Evolutionary conservation across 2,888 invertebrate genomes (phyloP), one percentile per base, ranked within the genome.

Genomic region (Aphidius colemani): DNA sequence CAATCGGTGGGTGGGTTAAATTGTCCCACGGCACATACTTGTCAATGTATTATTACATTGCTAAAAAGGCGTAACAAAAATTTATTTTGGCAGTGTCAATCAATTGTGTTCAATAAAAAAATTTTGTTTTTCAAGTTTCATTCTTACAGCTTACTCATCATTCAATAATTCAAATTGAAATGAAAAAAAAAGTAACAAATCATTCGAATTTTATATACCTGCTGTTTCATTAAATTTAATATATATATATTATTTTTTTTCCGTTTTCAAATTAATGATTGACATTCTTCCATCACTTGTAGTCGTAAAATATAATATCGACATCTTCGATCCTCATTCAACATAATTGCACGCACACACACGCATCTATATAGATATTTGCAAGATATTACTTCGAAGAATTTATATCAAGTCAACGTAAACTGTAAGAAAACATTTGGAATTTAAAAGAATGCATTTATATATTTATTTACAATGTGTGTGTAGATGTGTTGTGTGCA

Each of bases 21-120:
- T 57, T 46, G 57, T 57, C 57, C 46, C 57, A 57, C 57, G 57
- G 53, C 48, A 61, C 61, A 61, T 61, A 53, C 53, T 53, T 46
- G 40, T 61, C 39, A 53, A 53, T 53, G 13, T 41, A 61, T 46
- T 41, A 43, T 44, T 57, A 57, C 57, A 46, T 57, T 39, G 40
- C 53, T 40, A 30, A 9, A 30, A 9, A 10, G n/a, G 41, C 13
- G 44, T 9, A 57, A 45, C 56, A 46, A 30, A 3, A 30, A 30
- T 30, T 51, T 51, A 51, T 39, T 51, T 51, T 51, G 51, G 40
- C 51, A 51, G 51, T 10, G 39, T 30, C 7, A 39, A 39, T 10
- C 40, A 13, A 49, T 60, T 41, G 46, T 45, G 45, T 6, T 46
- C 53, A 40, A 39, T 53, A 57, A 56, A 13, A 45, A 45, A 56